Evolutionary conservation across 2,888 invertebrate species (phyloP).

Genomic region (Callinectes sapidus): DNA sequence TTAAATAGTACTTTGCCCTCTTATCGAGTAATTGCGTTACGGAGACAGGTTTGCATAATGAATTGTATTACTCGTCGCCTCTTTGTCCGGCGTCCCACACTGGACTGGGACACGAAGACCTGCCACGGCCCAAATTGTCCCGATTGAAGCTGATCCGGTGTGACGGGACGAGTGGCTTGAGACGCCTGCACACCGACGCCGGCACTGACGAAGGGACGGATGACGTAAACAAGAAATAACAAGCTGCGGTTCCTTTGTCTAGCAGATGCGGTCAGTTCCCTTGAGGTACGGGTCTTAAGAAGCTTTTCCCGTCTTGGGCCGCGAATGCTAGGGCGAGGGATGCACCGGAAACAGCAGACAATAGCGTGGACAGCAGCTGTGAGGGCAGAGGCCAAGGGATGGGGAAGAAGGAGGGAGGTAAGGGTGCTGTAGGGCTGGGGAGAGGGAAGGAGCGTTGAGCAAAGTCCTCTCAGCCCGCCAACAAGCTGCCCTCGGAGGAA

Average conservation of each 20-base stretch:
- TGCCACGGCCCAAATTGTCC: neutral
- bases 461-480: neutral
- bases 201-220: neutral
- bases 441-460: neutral
- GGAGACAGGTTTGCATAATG: conserved; percentile 67
- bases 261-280: neutral
- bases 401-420: neutral
- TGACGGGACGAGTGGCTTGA: neutral
- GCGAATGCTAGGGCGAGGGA: conserved; percentile 21
- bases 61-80: conserved; percentile 63
- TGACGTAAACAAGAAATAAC: conserved; percentile 30
- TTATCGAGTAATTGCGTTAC: conserved; percentile 63
- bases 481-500: conserved; percentile 20
- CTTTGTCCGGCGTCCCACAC: conserved; percentile 52
- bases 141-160: neutral
- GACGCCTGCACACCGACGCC: neutral
- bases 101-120: conserved; percentile 24
- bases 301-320: conserved; percentile 26
- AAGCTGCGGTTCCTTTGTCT: conserved; percentile 37
- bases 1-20: conserved; percentile 60
- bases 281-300: conserved; percentile 16
- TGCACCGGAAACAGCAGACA: conserved; percentile 34
- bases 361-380: conserved; percentile 48
- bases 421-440: neutral
- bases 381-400: conserved; percentile 1